A percentile compares a stretch with the other conserved stretches of the same genome.
Conservation (phyloP, 2,113 vertebrate species). For the Phalacrocorax aristotelis region DNA sequence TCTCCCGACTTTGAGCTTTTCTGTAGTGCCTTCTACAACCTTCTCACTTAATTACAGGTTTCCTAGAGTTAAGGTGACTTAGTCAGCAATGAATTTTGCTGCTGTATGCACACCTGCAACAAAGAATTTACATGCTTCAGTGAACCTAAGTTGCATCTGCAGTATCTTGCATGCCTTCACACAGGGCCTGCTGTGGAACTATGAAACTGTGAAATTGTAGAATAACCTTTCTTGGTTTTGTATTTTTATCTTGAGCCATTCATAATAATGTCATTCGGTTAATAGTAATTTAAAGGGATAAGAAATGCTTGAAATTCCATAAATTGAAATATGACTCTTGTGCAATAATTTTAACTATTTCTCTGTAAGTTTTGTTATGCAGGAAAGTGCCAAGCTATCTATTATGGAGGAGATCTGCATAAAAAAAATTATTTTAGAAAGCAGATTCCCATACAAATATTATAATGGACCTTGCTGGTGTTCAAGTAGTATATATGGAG, state of each 20-base stretch:
- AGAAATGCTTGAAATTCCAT: background rate
- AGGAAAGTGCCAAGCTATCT: background rate
- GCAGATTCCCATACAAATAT: background rate
- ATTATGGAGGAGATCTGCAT: background rate
- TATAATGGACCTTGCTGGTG: background rate
- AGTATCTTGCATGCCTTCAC: background rate
- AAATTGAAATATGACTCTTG: background rate
- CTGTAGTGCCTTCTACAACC: background rate
- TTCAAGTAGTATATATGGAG: background rate
- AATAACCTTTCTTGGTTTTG: background rate
- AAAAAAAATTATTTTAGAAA: background rate
- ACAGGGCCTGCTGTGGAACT: background rate
- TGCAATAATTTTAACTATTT: background rate
- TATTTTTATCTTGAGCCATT: background rate
- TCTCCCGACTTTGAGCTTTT: background rate
- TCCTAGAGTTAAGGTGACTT: background rate
- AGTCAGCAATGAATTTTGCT: background rate
- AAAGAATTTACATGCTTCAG: background rate
- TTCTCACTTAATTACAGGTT: background rate
- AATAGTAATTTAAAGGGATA: background rate
- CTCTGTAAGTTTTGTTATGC: background rate
- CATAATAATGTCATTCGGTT: background rate
- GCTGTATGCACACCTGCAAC: background rate
- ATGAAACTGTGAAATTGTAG: background rate
- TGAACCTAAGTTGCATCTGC: background rate